These are phyloP conservation scores for Oenanthe oenanthe DNA, from an alignment of 2,113 vertebrate species.

Conservation along the genomic window DNA sequence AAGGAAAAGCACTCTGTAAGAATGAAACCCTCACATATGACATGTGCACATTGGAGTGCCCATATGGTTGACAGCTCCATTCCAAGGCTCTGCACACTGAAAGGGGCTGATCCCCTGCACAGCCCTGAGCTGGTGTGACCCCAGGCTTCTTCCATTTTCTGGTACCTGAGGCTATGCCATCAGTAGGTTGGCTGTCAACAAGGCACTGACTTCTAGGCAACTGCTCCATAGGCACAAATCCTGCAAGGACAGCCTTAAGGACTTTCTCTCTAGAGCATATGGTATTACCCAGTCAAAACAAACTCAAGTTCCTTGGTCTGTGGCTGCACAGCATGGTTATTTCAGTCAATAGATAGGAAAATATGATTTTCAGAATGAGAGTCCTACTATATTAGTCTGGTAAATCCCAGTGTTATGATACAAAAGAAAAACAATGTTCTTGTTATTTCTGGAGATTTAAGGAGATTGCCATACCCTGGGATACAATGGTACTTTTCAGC, in stretches of 20 bases:
- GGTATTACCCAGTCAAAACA: conserved; percentile 5
- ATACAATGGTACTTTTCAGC: conserved; percentile 59
- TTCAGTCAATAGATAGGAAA: conserved; percentile 29
- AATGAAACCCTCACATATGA: neutral
- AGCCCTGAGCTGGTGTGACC: neutral
- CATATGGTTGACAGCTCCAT: rapidly evolving
- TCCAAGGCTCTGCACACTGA: neutral
- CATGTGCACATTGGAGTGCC: neutral
- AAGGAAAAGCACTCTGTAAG: neutral
- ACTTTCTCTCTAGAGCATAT: neutral
- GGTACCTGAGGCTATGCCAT: neutral
- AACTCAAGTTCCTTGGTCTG: neutral
- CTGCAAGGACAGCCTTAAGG: neutral
- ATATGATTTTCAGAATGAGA: conserved; percentile 24
- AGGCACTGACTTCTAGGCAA: neutral
- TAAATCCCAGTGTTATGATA: conserved; percentile 57
- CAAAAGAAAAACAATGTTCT: conserved; percentile 62
- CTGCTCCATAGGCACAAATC: neutral
- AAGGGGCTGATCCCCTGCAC: neutral
- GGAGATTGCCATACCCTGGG: conserved; percentile 33
- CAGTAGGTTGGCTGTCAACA: neutral
- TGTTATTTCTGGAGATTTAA: conserved; percentile 61
- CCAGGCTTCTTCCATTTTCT: neutral
- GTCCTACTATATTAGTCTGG: conserved; percentile 17
- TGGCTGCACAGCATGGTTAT: neutral